A percentile compares a stretch with the other conserved stretches of the same genome.
These are phyloP conservation scores for Xylota segnis DNA, from an alignment of 2,888 invertebrate genomes.

Conservation along the genomic window DNA sequence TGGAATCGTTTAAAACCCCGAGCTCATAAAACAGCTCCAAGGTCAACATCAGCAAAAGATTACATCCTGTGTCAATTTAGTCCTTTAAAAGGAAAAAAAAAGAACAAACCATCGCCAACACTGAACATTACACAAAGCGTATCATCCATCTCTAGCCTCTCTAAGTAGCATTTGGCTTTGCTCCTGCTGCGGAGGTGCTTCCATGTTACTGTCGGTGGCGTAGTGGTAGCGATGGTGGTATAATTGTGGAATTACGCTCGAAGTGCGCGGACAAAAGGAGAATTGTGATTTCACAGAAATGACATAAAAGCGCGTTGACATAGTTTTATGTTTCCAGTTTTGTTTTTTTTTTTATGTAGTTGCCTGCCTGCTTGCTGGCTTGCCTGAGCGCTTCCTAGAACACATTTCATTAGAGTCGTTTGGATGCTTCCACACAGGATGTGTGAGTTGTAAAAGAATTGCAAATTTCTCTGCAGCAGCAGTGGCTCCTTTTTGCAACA, in stretches of 20 bases:
- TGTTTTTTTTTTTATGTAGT: not conserved
- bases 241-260: conserved; percentile 64
- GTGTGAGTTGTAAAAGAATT: conserved; percentile 71
- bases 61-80: not conserved
- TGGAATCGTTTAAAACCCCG: too few relatives aligned
- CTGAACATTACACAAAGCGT: conserved; percentile 21
- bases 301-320: conserved; percentile 74
- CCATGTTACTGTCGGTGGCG: not conserved
- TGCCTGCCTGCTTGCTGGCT: conserved; percentile 4
- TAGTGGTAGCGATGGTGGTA: conserved; percentile 22
- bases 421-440: conserved; percentile 71
- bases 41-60: not conserved
- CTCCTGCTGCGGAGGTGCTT: not conserved
- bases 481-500: not conserved
- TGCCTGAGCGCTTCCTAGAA: conserved; percentile 40
- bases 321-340: conserved; percentile 57
- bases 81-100: not conserved
- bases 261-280: conserved; percentile 54
- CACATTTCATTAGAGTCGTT: conserved; percentile 75
- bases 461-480: conserved; percentile 55
- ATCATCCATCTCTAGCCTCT: conserved; percentile 17
- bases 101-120: conserved; percentile 22
- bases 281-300: conserved; percentile 62
- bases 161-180: conserved; percentile 25
- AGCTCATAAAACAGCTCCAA: not conserved